Base-by-base conservation (phyloP, 2,113 vertebrate genomes). In the Hydropotes inermis region DNA sequence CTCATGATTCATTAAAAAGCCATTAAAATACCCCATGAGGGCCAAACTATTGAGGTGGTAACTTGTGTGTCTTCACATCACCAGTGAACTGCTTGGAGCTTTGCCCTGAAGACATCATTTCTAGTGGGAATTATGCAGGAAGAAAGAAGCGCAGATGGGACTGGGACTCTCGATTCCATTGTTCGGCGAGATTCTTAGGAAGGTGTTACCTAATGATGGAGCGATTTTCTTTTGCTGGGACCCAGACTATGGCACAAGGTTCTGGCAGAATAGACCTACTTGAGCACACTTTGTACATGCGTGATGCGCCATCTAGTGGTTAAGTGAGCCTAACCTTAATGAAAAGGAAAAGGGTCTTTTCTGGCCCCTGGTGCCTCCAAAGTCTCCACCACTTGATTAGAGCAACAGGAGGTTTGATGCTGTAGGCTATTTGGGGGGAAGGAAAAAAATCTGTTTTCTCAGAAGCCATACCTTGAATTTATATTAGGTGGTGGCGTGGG, bases 241-340 rank as follows among this genome's bases (percentile, higher is more conserved):
- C 45, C 79, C 50, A 45, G 21, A 88, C 33, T 55, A 76, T 19
- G 58, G 30, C 60, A n/a, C 81, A 61, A 81, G 43, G 12, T 86
- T 86, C 47, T 70, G 43, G 92, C 58, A 10, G 58, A 61, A 21
- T 4, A 5, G 85, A 57, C 14, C 45, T 17, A 5, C 55, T 57
- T 6, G 55, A 89, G 33, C 74, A 3, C 52, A 30, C 8, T 5
- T 25, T 39, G 89, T 87, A 47, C 57, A 6, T 86, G 95, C 0
- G 39, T 4, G 83, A 88, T 33, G 28, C 94, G 97, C 98, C 98
- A 98, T 94, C 98, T 99, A 96, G 95, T 98, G 98, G 95, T 76
- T 8, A 12, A n/a, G 0, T 2, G 33, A 7, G 7, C 76, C 70
- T 92, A 57, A n/a, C 19, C 9, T 47, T 78, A 61, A 70, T 87